phyloP scores from a whole-genome alignment of 1,140 invertebrate species.

The Trichomalopsis sarcophagae region DNA sequence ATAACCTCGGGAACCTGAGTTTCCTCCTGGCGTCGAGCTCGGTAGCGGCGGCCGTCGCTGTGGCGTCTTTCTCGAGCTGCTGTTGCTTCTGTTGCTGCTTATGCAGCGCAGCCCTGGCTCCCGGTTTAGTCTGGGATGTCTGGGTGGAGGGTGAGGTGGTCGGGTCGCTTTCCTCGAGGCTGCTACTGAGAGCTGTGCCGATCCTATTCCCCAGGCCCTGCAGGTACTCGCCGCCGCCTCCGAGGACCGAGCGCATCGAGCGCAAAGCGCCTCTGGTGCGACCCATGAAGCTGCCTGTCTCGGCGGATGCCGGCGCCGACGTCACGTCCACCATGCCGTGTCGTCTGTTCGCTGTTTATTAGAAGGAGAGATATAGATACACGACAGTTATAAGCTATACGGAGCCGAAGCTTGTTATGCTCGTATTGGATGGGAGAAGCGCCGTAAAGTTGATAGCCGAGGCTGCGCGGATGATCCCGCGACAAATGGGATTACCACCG shows the following conservation, averaged over 20 bases:
- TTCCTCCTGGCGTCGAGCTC: constrained; percentile 58
- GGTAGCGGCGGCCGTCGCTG: constrained; percentile 39
- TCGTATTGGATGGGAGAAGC: too few species aligned
- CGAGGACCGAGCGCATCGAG: constrained; percentile 70
- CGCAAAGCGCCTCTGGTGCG: constrained; percentile 70
- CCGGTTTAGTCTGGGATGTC: constrained; percentile 46
- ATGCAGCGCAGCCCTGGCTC: background rate
- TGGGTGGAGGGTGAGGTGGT: constrained; percentile 64
- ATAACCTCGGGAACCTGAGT: constrained; percentile 66
- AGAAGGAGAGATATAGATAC: too few species aligned
- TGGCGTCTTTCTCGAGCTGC: constrained; percentile 40
- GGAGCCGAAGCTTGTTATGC: too few species aligned
- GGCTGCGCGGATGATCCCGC: too few species aligned
- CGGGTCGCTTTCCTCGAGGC: constrained; percentile 70
- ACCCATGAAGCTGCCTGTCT: constrained; percentile 68
- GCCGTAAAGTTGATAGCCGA: too few species aligned
- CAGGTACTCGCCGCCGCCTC: constrained; percentile 71
- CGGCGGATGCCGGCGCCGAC: constrained; percentile 61
- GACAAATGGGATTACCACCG: too few species aligned
- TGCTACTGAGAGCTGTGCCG: constrained; percentile 71
- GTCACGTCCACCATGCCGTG: constrained; percentile 68
- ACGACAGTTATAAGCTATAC: background rate
- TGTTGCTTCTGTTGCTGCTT: background rate
- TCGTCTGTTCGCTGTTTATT: background rate
- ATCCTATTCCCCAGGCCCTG: constrained; percentile 71